Conservation (phyloP, 2,113 vertebrate genomes). For the Dendropsophus ebraccatus region DNA sequence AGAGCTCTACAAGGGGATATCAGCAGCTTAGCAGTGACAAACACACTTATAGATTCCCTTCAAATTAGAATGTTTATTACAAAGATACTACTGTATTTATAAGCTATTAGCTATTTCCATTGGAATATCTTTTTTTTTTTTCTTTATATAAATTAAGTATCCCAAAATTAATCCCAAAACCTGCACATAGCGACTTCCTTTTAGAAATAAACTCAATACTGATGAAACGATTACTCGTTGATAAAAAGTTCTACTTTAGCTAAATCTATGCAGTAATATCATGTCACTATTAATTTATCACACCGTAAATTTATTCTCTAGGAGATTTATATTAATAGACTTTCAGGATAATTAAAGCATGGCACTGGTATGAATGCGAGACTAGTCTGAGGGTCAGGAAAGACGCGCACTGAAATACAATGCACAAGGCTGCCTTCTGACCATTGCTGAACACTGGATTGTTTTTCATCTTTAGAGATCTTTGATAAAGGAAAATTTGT, state of each 20-base stretch:
- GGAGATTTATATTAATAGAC: constrained; percentile 50
- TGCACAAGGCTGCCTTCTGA: background rate
- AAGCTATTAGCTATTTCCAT: no score
- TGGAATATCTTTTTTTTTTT: no score
- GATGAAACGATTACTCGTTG: constrained; percentile 14
- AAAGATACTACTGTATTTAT: background rate
- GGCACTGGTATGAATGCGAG: background rate
- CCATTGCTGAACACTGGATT: constrained; percentile 25
- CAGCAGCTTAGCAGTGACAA: no score
- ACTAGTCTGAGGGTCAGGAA: constrained; percentile 43
- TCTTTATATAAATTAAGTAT: background rate
- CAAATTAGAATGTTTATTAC: background rate
- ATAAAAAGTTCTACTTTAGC: constrained; percentile 29
- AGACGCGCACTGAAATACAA: constrained; percentile 17
- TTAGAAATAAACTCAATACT: background rate
- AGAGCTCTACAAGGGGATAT: no score
- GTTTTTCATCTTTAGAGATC: constrained; percentile 36
- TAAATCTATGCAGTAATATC: constrained; percentile 20
- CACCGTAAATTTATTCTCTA: background rate
- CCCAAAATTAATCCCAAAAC: background rate
- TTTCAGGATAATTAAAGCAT: constrained; percentile 41
- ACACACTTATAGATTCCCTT: no score
- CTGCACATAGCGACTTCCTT: background rate
- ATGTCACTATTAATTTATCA: constrained; percentile 13
- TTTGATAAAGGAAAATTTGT: constrained; percentile 54